Evolutionary conservation across 2,797 vertebrate species (phyloP).

Genomic region (Tachyglossus aculeatus): DNA sequence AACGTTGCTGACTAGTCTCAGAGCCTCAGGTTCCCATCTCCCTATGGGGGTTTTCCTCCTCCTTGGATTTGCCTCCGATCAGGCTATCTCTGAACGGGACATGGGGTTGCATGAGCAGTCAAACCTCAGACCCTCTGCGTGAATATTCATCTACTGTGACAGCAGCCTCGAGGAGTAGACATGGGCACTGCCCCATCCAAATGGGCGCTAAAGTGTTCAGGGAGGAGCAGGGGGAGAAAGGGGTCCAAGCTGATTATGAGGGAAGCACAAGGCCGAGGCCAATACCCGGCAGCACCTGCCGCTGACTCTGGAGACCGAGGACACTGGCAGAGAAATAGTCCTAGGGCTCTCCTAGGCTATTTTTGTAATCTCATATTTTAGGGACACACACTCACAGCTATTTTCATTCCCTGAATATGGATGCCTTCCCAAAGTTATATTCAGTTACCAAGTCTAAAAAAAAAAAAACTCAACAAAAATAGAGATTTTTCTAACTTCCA

Average conservation of each 20-base stretch:
- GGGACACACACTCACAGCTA: conserved; percentile 13
- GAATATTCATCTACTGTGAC: conserved; percentile 66
- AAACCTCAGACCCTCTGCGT: conserved; percentile 50
- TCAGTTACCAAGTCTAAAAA: conserved; percentile 51
- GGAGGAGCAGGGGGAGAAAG: too few relatives aligned
- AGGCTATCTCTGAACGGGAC: too few relatives aligned
- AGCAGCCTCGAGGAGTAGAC: conserved; percentile 51
- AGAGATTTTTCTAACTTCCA: conserved; percentile 31
- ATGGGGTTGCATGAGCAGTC: conserved; percentile 59
- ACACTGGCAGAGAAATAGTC: conserved; percentile 6
- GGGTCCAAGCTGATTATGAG: conserved; percentile 37
- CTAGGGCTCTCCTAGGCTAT: conserved; percentile 26
- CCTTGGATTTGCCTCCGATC: too few relatives aligned
- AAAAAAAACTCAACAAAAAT: too few relatives aligned
- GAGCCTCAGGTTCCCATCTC: too few relatives aligned
- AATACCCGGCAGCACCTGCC: too few relatives aligned
- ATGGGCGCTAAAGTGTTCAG: too few relatives aligned
- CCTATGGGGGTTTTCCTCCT: too few relatives aligned
- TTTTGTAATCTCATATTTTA: conserved; percentile 39
- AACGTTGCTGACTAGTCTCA: too few relatives aligned
- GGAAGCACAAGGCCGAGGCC: conserved; percentile 40
- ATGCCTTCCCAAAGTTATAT: conserved; percentile 53
- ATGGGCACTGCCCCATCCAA: too few relatives aligned
- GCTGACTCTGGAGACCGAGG: conserved; percentile 13
- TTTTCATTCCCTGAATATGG: conserved; percentile 58